Evolutionary conservation across 2,113 vertebrate species (phyloP), one percentile per base, ranked within the genome.

Genomic region (Sebastes fasciatus): DNA sequence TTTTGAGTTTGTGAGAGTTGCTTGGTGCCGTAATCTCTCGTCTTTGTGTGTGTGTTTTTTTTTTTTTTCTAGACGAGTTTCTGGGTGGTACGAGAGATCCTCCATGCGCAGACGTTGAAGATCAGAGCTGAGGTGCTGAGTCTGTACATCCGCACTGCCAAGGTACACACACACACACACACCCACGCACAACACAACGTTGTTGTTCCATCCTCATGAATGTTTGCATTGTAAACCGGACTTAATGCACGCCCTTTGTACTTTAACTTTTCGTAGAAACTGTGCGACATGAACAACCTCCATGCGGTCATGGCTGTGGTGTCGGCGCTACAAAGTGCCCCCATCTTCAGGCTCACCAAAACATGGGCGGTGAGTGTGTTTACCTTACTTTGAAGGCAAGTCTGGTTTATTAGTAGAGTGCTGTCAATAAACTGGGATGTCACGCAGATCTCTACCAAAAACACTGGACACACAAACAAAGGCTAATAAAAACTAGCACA

Each of bases 41-140:
- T 75, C 1, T 61, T 8, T 74, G 8, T 60, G 4, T 80, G 17
- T 81, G 11, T 67, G 2, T 88, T 9, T 19, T 67, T 9, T 42
- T 52, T 62, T 1, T 61, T 40, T 82, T 71, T 94, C 51, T 87
- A 99, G 98, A 98, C 98, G 12, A 99, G 97, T 94, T 99, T 99
- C 96, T 99, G 98, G 98, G 98, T 99, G 81, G 97, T 99, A 78
- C 95, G 97, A 95, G 98, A 99, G 94, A 99, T 99, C 94, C 97
- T 99, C 80, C 98, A 99, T 57, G 97, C 98, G 34, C 98, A 99
- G 68, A 99, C 98, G 6, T 93, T 99, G 94, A 99, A 99, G 96
- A 99, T 99, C 93, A 95, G 98, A 95, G 98, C 98, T 2, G 98
- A 99, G 90, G 98, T 99, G 93, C 88, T 99, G 95, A 99, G 98